A percentile compares a stretch with the other conserved stretches of the same genome.
phyloP scores from a whole-genome alignment of 2,113 vertebrate species.

The Caranx ignobilis region DNA sequence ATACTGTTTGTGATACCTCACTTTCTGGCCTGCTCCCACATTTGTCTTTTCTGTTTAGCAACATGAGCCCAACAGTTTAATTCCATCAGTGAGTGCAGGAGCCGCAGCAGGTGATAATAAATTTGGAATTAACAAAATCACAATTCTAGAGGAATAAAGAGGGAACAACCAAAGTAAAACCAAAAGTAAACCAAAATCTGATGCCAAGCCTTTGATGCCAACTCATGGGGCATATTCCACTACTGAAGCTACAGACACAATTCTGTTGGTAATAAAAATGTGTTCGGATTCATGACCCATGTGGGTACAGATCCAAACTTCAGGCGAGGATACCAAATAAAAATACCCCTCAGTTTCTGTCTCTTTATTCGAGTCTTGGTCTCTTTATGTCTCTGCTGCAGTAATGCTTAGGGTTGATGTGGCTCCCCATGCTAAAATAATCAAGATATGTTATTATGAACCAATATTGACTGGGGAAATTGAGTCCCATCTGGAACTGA shows the following conservation, averaged over 20 bases:
- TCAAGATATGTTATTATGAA: conserved; percentile 65
- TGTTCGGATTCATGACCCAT: background rate
- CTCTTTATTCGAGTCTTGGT: conserved; percentile 34
- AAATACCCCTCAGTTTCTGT: conserved; percentile 13
- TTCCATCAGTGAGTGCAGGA: no score
- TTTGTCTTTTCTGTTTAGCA: background rate
- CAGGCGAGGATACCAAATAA: conserved; percentile 9
- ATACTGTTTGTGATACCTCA: background rate
- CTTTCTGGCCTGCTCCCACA: no score
- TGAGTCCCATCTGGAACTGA: conserved; percentile 62
- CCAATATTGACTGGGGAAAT: conserved; percentile 52
- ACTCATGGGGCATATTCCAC: background rate
- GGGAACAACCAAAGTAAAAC: background rate
- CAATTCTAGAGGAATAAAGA: background rate
- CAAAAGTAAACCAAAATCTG: background rate
- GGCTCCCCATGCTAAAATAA: conserved; percentile 49
- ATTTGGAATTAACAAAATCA: background rate
- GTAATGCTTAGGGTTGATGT: conserved; percentile 41
- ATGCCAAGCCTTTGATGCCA: background rate
- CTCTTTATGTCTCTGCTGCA: conserved; percentile 44
- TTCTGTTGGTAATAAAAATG: background rate
- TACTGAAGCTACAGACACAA: background rate
- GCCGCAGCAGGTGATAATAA: background rate
- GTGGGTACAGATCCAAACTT: conserved; percentile 21
- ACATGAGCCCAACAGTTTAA: no score